Conservation (phyloP, 2,113 vertebrate genomes). For the Hiodon alosoides region DNA sequence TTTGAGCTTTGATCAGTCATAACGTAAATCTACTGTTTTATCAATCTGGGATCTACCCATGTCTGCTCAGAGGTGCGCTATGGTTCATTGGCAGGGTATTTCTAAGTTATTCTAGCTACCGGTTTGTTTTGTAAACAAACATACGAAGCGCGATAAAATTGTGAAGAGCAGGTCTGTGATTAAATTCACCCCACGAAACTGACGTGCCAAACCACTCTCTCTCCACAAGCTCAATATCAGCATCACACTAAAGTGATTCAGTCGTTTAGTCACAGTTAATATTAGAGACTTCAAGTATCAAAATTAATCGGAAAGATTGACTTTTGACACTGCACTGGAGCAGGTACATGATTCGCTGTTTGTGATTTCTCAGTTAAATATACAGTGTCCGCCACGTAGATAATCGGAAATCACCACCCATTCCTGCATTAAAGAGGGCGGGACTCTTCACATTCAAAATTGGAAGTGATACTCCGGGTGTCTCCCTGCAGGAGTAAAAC, state of each 20-base stretch:
- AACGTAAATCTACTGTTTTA: slow-evolving; percentile 13
- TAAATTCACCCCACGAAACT: slow-evolving; percentile 5
- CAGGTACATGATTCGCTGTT: slow-evolving; percentile 14
- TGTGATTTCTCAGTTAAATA: slow-evolving; percentile 11
- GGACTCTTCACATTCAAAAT: background rate
- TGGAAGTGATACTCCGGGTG: background rate
- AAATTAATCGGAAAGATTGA: slow-evolving; percentile 38
- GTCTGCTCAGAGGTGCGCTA: background rate
- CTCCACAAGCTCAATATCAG: slow-evolving; percentile 46
- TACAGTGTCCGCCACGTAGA: background rate
- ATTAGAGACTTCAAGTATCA: slow-evolving; percentile 59
- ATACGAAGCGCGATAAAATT: background rate
- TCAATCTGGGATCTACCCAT: background rate
- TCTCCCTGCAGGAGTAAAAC: slow-evolving; percentile 31
- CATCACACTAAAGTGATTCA: slow-evolving; percentile 37
- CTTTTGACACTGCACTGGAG: slow-evolving; percentile 19
- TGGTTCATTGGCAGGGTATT: background rate
- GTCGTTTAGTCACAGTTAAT: slow-evolving; percentile 35
- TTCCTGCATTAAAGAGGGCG: background rate
- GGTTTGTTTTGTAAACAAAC: background rate
- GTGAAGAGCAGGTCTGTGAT: background rate
- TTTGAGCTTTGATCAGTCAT: slow-evolving; percentile 41
- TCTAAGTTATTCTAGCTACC: slow-evolving; percentile 7
- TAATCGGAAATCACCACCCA: slow-evolving; percentile 9
- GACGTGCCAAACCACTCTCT: slow-evolving; percentile 1